Percentiles rank a stretch among this genome's conserved stretches.
phyloP scores from a whole-genome alignment of 2,797 vertebrate genomes.

The Coilia nasus region DNA sequence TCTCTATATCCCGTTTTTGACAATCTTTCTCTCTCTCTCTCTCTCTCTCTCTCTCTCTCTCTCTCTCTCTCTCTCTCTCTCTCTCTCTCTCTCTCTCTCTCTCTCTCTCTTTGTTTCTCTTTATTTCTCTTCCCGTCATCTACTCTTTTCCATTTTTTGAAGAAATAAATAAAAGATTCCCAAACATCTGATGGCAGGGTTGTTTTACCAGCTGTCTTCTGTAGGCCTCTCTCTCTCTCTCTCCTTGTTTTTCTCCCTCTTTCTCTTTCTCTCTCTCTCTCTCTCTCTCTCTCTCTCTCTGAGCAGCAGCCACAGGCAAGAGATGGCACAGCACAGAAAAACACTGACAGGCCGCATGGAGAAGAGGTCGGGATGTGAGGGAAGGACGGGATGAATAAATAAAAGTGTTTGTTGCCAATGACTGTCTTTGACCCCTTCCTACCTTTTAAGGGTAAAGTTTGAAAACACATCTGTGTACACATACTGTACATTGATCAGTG shows the following conservation, averaged over 20 bases:
- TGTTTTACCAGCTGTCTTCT: conserved; percentile 48
- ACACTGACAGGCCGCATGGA: background rate
- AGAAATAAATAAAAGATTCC: conserved; percentile 51
- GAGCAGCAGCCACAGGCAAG: background rate
- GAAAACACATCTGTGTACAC: too few species aligned
- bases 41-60: background rate
- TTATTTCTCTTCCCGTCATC: background rate
- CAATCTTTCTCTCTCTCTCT: background rate
- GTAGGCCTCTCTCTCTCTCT: background rate
- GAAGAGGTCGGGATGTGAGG: background rate
- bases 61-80: conserved; percentile 36
- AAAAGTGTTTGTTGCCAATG: background rate
- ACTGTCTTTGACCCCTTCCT: background rate
- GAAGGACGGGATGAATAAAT: background rate
- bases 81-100: background rate
- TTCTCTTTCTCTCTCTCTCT: too few species aligned
- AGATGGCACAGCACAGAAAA: background rate
- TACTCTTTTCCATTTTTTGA: conserved; percentile 40
- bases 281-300: too few species aligned
- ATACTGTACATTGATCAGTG: too few species aligned
- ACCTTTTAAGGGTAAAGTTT: too few species aligned
- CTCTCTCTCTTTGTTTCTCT: background rate
- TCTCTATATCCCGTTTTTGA: too few species aligned
- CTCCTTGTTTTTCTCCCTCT: too few species aligned
- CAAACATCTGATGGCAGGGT: conserved; percentile 44